Conservation (phyloP, 2,888 invertebrate genomes). For the Drosophila aldrichi region DNA sequence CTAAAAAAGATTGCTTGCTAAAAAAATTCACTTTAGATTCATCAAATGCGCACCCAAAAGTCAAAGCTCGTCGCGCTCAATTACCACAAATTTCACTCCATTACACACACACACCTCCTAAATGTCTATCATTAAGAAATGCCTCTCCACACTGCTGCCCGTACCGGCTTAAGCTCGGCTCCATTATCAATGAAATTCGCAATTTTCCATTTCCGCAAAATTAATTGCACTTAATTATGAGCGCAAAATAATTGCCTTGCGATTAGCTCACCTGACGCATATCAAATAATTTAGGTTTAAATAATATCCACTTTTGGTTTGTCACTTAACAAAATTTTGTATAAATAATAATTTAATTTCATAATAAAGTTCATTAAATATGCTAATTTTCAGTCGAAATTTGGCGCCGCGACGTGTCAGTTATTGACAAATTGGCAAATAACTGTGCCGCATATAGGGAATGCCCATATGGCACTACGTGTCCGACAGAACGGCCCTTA, state of each 20-base stretch:
- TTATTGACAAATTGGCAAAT: constrained; percentile 45
- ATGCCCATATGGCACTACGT: constrained; percentile 50
- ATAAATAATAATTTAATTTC: constrained; percentile 14
- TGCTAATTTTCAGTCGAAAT: constrained; percentile 43
- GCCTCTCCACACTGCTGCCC: background rate
- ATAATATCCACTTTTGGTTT: constrained; percentile 9
- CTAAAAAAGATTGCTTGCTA: constrained; percentile 41
- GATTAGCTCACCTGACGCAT: constrained; percentile 55
- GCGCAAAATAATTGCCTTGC: constrained; percentile 56
- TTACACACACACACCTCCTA: constrained; percentile 77
- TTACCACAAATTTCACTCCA: constrained; percentile 77
- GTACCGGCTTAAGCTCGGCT: too few species aligned
- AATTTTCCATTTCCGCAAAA: constrained; percentile 74
- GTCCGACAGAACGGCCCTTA: constrained; percentile 51
- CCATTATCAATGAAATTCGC: constrained; percentile 46
- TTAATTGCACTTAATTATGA: constrained; percentile 74
- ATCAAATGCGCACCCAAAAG: constrained; percentile 71
- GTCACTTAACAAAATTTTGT: constrained; percentile 30
- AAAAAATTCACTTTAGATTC: constrained; percentile 61
- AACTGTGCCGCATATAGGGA: constrained; percentile 32
- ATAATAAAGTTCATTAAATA: constrained; percentile 55
- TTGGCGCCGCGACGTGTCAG: constrained; percentile 46
- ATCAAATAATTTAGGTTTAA: background rate
- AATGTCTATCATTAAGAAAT: constrained; percentile 79
- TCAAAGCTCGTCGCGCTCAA: constrained; percentile 74